Conservation (phyloP, 2,797 vertebrate genomes). For the Ctenopoma multispine region DNA sequence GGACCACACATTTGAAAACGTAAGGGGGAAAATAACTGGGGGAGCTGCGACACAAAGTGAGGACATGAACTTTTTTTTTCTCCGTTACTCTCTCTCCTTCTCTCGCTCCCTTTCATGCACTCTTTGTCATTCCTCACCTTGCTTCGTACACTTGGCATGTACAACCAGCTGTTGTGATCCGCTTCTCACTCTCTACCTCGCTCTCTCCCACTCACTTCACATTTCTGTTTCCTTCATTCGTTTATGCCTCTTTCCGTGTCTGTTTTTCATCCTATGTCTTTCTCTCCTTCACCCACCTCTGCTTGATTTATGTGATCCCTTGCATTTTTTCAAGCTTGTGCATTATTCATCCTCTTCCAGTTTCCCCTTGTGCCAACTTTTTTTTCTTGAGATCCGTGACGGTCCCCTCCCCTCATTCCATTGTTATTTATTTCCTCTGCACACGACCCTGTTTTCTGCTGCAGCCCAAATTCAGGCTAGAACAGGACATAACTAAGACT, state of each 20-base stretch:
- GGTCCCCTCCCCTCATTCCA: conserved; percentile 67
- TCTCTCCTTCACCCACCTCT: neutral
- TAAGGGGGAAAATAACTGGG: conserved; percentile 3
- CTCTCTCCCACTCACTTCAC: conserved; percentile 4
- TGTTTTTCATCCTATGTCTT: conserved; percentile 6
- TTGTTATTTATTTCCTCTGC: conserved; percentile 75
- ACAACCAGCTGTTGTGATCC: conserved; percentile 74
- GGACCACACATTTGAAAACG: too few species aligned
- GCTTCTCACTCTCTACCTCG: conserved; percentile 21
- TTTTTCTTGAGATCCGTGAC: conserved; percentile 58
- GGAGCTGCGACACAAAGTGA: conserved; percentile 8
- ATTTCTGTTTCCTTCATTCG: neutral
- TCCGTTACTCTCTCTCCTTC: neutral
- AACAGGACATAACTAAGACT: conserved; percentile 76
- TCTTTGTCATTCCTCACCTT: conserved; percentile 48
- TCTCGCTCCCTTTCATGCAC: neutral
- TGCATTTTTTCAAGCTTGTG: conserved; percentile 1
- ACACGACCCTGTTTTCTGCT: conserved; percentile 67
- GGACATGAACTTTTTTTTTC: neutral
- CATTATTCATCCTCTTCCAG: conserved; percentile 23
- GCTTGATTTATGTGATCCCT: conserved; percentile 23
- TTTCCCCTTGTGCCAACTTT: conserved; percentile 37
- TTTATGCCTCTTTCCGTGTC: neutral
- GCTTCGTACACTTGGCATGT: conserved; percentile 64
- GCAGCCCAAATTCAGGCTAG: conserved; percentile 73